phyloP scores from a whole-genome alignment of 2,113 vertebrate genomes.

The Hydrochoerus hydrochaeris region DNA sequence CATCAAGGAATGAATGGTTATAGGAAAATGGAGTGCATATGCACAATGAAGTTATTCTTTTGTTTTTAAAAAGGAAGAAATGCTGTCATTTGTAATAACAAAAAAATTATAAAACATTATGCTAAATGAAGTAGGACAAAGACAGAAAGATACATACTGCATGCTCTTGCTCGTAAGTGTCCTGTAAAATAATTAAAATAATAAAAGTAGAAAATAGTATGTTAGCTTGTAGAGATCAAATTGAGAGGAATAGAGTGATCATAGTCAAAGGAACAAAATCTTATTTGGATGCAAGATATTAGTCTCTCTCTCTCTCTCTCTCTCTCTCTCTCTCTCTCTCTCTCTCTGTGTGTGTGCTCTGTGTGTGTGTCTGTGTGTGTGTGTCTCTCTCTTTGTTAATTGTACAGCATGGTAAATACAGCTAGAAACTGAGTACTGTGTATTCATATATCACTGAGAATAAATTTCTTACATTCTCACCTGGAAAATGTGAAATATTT shows the following conservation, averaged over 20 bases:
- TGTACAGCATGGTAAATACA: not conserved
- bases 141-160: not conserved
- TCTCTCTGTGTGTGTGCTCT: not conserved
- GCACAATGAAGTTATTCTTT: not conserved
- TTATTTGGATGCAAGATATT: not conserved
- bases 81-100: not conserved
- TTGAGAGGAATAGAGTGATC: not conserved
- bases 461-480: not conserved
- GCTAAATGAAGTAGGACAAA: not conserved
- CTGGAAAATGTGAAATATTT: not conserved
- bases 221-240: too few relatives aligned
- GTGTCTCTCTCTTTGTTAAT: not conserved
- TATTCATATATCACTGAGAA: not conserved
- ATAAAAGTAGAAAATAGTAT: not conserved
- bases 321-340: too few relatives aligned
- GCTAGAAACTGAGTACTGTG: not conserved
- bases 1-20: not conserved
- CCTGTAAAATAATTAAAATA: not conserved
- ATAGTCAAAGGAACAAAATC: not conserved
- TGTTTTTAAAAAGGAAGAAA: not conserved
- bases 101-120: not conserved
- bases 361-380: too few relatives aligned
- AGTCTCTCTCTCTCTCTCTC: too few relatives aligned
- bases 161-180: not conserved
- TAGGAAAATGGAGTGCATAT: too few relatives aligned